Base-by-base conservation (phyloP, 2,797 vertebrate genomes). In the Danionella dracula region DNA sequence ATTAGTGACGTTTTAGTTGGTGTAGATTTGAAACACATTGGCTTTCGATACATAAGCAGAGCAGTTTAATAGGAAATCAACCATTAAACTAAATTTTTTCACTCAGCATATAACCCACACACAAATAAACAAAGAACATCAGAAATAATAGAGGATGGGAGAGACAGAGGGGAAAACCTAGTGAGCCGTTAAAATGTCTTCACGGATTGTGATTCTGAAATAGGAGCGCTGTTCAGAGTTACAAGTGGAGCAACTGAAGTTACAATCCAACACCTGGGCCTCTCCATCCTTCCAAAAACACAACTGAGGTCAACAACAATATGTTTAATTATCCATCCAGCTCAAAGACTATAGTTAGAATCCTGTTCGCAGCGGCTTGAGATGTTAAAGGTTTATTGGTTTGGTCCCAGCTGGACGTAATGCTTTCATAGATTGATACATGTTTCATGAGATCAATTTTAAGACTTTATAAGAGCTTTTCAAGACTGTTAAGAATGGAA, bases 141-240 rank as follows among this genome's bases (percentile, higher is more conserved):
- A 56, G 48, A 56, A 38, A 55, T 40, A 70, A 34, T 9, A 20
- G 57, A 63, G 31, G 65, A 56, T 23, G 1, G 12, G 64, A 11
- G 15, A n/a, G 35, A 51, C 44, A 66, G 44, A 68, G 61, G 68
- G 50, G 58, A n/a, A 42, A 19, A 75, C 62, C 68, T 71, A 78
- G 46, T 79, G 72, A 74, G 59, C 76, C 75, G 35, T 74, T 76
- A 64, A 71, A 81, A 79, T n/a, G 66, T 61, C 62, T 40, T 66
- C 67, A 68, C 19, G 58, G 51, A 70, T 64, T 64, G 70, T 73
- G 50, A 54, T 56, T 49, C 57, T 71, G 72, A 59, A 53, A 41
- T 66, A 29, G 13, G 34, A 20, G 46, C 16, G 45, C 31, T 32
- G n/a, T 78, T 77, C 45, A 57, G 32, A 62, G 40, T 35, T 46